phyloP scores from a whole-genome alignment of 2,888 invertebrate genomes.

The Tupiocoris notatus region DNA sequence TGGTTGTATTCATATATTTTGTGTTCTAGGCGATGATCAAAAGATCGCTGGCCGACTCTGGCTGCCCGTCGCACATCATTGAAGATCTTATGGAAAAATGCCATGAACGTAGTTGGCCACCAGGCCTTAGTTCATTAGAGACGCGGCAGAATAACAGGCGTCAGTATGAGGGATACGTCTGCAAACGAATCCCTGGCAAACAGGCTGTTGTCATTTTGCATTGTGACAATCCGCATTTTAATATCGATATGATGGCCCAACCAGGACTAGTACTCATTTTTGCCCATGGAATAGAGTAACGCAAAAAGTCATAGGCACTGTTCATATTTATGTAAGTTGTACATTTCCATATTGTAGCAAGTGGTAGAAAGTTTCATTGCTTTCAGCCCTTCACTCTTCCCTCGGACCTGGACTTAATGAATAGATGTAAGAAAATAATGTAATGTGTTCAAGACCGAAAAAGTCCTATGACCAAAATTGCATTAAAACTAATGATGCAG shows the following conservation, averaged over 20 bases:
- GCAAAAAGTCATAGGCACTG: too few species aligned
- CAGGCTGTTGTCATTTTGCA: slow-evolving; percentile 93
- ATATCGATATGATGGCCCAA: slow-evolving; percentile 93
- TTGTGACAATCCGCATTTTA: slow-evolving; percentile 93
- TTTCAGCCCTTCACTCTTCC: too few species aligned
- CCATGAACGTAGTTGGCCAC: slow-evolving; percentile 93
- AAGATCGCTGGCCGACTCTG: slow-evolving; percentile 86
- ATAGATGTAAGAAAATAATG: too few species aligned
- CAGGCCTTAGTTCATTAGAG: slow-evolving; percentile 86
- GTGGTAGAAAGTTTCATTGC: too few species aligned
- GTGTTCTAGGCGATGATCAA: slow-evolving; percentile 85
- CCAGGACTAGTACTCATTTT: slow-evolving; percentile 98
- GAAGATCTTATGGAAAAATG: slow-evolving; percentile 97
- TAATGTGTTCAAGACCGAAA: too few species aligned
- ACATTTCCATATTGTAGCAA: too few species aligned
- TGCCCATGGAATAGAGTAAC: slow-evolving; percentile 90
- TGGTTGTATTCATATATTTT: too few species aligned
- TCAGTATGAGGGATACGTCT: slow-evolving; percentile 90
- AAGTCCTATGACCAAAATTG: too few species aligned
- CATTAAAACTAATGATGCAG: too few species aligned
- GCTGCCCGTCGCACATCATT: slow-evolving; percentile 89
- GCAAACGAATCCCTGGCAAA: slow-evolving; percentile 91
- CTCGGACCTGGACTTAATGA: too few species aligned
- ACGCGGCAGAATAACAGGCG: slow-evolving; percentile 91
- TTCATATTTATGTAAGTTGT: too few species aligned